Percentiles rank a stretch among this genome's conserved stretches.
These are phyloP conservation scores for Diogma glabrata DNA, from an alignment of 2,888 invertebrate genomes.

Conservation along the genomic window DNA sequence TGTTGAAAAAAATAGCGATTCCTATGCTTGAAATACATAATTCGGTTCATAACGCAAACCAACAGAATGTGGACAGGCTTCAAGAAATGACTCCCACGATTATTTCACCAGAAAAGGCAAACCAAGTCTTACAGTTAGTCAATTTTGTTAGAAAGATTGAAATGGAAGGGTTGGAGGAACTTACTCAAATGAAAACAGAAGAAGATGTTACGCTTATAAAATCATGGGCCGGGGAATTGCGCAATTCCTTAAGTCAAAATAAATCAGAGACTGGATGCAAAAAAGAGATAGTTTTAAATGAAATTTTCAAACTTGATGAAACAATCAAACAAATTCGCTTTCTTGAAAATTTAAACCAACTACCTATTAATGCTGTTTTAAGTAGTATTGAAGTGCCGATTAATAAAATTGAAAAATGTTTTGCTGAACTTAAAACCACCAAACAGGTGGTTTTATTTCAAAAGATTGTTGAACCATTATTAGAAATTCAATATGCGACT, in stretches of 20 bases:
- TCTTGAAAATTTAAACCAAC: conserved; percentile 14
- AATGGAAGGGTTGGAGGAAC: conserved; percentile 28
- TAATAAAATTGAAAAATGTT: too few relatives aligned
- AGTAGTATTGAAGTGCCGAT: conserved; percentile 23
- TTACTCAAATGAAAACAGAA: conserved; percentile 40
- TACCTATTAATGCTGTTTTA: conserved; percentile 22
- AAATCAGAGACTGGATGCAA: too few relatives aligned
- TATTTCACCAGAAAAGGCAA: not conserved
- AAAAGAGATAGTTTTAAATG: too few relatives aligned
- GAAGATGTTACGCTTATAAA: conserved; percentile 42
- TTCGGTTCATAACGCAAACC: conserved; percentile 11
- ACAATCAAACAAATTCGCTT: conserved; percentile 14
- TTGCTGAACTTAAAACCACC: not conserved
- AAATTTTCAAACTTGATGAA: too few relatives aligned
- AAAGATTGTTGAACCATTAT: conserved; percentile 30
- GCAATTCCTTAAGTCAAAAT: too few relatives aligned
- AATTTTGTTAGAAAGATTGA: conserved; percentile 10
- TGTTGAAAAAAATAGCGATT: conserved; percentile 15
- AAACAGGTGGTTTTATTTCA: not conserved
- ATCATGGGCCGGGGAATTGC: conserved; percentile 27
- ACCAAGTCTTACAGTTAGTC: conserved; percentile 10
- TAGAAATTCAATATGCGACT: conserved; percentile 28
- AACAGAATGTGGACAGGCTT: conserved; percentile 9
- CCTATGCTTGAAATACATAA: conserved; percentile 17
- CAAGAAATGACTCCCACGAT: not conserved